phyloP scores from a whole-genome alignment of 2,113 vertebrate genomes.

The Hippolais icterina region DNA sequence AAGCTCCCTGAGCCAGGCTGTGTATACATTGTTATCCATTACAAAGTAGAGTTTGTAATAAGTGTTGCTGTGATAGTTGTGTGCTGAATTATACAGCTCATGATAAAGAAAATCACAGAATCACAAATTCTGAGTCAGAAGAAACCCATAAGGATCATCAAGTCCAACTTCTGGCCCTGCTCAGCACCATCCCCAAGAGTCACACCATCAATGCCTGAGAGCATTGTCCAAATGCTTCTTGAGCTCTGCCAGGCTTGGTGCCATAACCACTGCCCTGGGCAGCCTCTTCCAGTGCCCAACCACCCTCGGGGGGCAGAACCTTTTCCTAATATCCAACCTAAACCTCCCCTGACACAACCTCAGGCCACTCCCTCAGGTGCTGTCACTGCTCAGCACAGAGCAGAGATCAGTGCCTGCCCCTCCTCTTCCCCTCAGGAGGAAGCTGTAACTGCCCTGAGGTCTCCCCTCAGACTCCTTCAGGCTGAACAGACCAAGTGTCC shows the following conservation, averaged over 20 bases:
- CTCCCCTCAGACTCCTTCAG: background rate
- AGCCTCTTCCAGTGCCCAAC: background rate
- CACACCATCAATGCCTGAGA: background rate
- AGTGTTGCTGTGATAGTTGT: background rate
- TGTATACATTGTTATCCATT: background rate
- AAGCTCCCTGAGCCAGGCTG: background rate
- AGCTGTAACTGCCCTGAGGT: background rate
- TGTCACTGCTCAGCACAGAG: background rate
- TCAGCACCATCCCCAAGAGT: background rate
- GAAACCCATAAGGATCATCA: background rate
- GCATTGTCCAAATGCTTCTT: rapidly evolving
- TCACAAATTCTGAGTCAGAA: background rate
- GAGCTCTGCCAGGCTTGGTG: background rate
- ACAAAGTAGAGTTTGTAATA: background rate
- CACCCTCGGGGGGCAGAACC: background rate
- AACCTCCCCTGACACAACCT: background rate
- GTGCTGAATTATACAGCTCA: background rate
- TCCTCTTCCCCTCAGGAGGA: background rate
- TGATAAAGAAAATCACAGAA: background rate
- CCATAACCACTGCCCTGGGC: background rate
- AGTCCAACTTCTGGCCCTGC: background rate
- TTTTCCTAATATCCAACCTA: background rate
- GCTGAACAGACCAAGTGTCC: background rate
- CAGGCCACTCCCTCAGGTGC: background rate
- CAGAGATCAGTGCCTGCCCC: background rate